Conservation (phyloP, 2,888 invertebrate species). For the Tholera decimalis region DNA sequence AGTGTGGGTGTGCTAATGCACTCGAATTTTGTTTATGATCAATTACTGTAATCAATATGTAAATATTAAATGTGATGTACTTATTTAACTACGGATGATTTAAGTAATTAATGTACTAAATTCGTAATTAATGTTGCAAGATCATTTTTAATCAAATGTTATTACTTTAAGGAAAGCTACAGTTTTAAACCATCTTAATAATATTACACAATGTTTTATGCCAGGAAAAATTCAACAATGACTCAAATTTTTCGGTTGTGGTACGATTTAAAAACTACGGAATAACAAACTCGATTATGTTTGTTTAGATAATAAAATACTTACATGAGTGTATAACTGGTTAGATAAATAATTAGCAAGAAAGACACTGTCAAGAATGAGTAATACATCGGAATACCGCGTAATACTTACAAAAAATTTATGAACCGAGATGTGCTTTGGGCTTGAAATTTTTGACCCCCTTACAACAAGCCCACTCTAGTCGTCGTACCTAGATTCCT, state of each 20-base stretch:
- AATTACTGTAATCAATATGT: constrained; percentile 59
- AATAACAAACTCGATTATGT: constrained; percentile 28
- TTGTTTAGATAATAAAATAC: constrained; percentile 24
- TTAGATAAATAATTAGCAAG: constrained; percentile 44
- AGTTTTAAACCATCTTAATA: no score
- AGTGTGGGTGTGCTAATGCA: constrained; percentile 63
- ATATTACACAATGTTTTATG: no score
- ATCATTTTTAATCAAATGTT: no score
- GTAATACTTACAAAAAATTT: constrained; percentile 33
- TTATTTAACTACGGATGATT: constrained; percentile 11
- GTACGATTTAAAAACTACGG: constrained; percentile 24
- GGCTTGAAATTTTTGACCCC: constrained; percentile 46
- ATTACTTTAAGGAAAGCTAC: no score
- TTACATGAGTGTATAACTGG: constrained; percentile 23
- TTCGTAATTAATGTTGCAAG: neutral
- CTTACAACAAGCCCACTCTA: constrained; percentile 40
- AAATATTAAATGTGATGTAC: constrained; percentile 40
- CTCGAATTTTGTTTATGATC: constrained; percentile 56
- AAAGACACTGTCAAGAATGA: constrained; percentile 40
- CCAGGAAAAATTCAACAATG: constrained; percentile 12
- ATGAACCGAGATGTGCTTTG: constrained; percentile 22
- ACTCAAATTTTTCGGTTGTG: constrained; percentile 3
- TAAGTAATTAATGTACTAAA: constrained; percentile 4
- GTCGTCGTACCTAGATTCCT: constrained; percentile 20
- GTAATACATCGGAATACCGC: constrained; percentile 39